These are phyloP conservation scores for Craterocephalus amniculus DNA, from an alignment of 2,797 vertebrate species.

Conservation along the genomic window DNA sequence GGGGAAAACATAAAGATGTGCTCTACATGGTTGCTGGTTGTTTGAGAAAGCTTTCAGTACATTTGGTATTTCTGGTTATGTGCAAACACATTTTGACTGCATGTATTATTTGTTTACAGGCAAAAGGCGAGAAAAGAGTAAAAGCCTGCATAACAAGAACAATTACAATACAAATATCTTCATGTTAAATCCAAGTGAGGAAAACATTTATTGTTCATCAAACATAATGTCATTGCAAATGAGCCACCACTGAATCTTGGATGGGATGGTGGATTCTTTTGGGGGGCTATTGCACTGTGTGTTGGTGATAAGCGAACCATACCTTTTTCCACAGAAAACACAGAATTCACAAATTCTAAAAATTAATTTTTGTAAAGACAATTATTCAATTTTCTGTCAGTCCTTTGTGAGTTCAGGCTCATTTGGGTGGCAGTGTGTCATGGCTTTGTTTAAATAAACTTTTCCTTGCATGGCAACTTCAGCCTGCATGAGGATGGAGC, in stretches of 20 bases:
- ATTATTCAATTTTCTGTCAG: neutral
- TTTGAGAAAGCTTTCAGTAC: neutral
- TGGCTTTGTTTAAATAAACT: neutral
- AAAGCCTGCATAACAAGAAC: no score
- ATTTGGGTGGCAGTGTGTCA: neutral
- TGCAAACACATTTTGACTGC: neutral
- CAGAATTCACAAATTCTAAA: no score
- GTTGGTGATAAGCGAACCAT: neutral
- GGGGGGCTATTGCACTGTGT: neutral
- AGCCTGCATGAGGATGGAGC: no score
- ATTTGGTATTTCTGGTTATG: neutral
- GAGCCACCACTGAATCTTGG: neutral
- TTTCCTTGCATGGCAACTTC: no score
- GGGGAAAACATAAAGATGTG: conserved; percentile 8
- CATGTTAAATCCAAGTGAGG: neutral
- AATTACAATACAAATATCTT: no score
- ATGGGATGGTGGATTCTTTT: neutral
- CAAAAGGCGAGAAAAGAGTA: neutral
- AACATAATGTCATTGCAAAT: neutral
- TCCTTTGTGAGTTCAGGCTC: neutral
- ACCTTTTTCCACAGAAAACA: no score
- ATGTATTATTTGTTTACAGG: neutral
- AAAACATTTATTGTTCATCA: neutral
- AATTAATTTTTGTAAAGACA: no score
- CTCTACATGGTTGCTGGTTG: neutral